These are phyloP conservation scores for Temnothorax unifasciatus DNA, from an alignment of 2,888 invertebrate species.

Conservation along the genomic window DNA sequence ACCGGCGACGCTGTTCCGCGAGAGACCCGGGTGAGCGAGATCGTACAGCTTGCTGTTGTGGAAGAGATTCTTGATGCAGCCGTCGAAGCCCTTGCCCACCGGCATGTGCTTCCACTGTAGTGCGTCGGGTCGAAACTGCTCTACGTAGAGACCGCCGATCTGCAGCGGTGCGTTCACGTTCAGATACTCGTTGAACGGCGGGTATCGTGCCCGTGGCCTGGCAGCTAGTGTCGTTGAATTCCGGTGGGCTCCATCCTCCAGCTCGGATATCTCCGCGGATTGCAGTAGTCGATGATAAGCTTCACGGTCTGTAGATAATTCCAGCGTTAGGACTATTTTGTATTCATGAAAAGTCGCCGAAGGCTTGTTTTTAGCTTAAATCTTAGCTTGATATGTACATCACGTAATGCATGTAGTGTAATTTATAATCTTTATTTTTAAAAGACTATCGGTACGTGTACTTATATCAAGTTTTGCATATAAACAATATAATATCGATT, in stretches of 20 bases:
- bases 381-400: too few relatives aligned
- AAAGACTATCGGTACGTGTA: background rate
- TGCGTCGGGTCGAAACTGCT: constrained; percentile 95
- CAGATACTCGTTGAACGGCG: constrained; percentile 97
- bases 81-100: constrained; percentile 96
- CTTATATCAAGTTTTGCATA: background rate
- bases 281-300: constrained; percentile 97
- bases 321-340: background rate
- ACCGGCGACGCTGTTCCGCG: constrained; percentile 94
- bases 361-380: too few relatives aligned
- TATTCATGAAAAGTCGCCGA: too few relatives aligned
- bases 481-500: background rate
- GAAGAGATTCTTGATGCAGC: constrained; percentile 97
- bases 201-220: constrained; percentile 96
- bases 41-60: constrained; percentile 99
- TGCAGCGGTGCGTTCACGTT: constrained; percentile 98
- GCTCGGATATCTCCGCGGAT: constrained; percentile 94
- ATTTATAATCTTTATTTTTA: background rate
- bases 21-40: constrained; percentile 96
- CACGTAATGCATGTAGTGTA: background rate
- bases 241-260: constrained; percentile 96
- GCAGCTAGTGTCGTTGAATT: constrained; percentile 96
- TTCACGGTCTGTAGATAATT: constrained; percentile 89
- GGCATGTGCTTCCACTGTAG: constrained; percentile 97
- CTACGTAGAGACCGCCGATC: constrained; percentile 96